phyloP scores from a whole-genome alignment of 2,797 vertebrate genomes.

The Taeniopygia guttata region DNA sequence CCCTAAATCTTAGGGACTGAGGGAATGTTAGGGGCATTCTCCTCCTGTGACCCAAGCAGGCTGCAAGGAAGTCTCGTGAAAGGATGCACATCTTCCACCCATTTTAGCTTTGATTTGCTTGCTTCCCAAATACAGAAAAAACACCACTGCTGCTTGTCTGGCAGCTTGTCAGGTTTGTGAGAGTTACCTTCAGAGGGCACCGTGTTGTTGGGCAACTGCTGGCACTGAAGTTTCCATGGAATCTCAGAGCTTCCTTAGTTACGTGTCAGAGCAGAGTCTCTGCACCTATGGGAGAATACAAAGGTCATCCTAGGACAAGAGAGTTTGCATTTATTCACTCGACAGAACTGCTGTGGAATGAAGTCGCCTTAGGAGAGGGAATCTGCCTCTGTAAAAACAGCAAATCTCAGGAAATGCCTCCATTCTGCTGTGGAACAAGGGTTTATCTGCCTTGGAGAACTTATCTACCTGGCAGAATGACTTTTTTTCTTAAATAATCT shows the following conservation, averaged over 20 bases:
- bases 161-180: neutral
- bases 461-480: neutral
- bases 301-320: neutral
- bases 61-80: neutral
- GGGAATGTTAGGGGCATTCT: neutral
- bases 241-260: neutral
- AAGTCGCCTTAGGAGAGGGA: neutral
- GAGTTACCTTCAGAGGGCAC: constrained; percentile 3
- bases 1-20: too few relatives aligned
- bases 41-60: neutral
- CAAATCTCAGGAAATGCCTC: neutral
- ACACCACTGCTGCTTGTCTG: neutral
- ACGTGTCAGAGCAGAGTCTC: neutral
- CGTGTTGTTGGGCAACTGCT: neutral
- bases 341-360: neutral
- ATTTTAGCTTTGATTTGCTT: neutral
- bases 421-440: neutral
- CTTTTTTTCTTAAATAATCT: neutral
- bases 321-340: neutral
- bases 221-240: neutral
- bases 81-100: neutral
- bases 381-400: neutral
- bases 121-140: neutral
- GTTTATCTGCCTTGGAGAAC: neutral
- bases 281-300: neutral